Evolutionary conservation across 2,888 invertebrate genomes (phyloP).

Genomic region (Oxyteleia sp.): DNA sequence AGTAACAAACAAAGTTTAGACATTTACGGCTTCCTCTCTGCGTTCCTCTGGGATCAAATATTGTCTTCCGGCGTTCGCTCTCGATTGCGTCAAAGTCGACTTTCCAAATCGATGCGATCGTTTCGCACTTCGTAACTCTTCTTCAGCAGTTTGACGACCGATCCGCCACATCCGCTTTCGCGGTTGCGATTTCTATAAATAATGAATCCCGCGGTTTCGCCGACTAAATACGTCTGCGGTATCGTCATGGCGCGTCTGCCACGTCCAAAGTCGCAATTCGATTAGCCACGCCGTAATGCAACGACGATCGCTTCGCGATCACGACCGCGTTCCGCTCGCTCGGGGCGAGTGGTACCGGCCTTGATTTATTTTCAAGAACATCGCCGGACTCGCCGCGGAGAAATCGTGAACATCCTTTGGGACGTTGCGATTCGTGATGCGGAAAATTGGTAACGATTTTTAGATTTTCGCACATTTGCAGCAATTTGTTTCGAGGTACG

Average conservation of each 20-base stretch:
- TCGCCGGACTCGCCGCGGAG: slow-evolving; percentile 11
- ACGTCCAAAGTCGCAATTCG: slow-evolving; percentile 30
- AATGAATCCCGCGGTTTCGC: slow-evolving; percentile 59
- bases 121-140: slow-evolving; percentile 60
- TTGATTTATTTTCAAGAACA: slow-evolving; percentile 49
- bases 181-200: slow-evolving; percentile 65
- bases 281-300: slow-evolving; percentile 47
- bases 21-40: slow-evolving; percentile 49
- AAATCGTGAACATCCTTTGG: slow-evolving; percentile 10
- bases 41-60: slow-evolving; percentile 46
- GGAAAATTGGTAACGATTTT: slow-evolving; percentile 40
- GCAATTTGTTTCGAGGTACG: background rate
- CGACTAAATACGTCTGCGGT: slow-evolving; percentile 53
- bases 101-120: slow-evolving; percentile 35
- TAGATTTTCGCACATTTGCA: slow-evolving; percentile 5
- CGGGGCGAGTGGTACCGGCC: slow-evolving; percentile 23
- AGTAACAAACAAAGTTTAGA: slow-evolving; percentile 60
- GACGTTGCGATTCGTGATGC: slow-evolving; percentile 5
- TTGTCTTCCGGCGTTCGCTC: slow-evolving; percentile 45
- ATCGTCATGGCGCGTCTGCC: slow-evolving; percentile 35
- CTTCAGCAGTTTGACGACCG: slow-evolving; percentile 39
- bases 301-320: slow-evolving; percentile 23
- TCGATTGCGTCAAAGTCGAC: slow-evolving; percentile 44
- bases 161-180: slow-evolving; percentile 63
- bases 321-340: slow-evolving; percentile 20